phyloP scores from a whole-genome alignment of 1,140 invertebrate species.

The Kradibia gibbosae region DNA sequence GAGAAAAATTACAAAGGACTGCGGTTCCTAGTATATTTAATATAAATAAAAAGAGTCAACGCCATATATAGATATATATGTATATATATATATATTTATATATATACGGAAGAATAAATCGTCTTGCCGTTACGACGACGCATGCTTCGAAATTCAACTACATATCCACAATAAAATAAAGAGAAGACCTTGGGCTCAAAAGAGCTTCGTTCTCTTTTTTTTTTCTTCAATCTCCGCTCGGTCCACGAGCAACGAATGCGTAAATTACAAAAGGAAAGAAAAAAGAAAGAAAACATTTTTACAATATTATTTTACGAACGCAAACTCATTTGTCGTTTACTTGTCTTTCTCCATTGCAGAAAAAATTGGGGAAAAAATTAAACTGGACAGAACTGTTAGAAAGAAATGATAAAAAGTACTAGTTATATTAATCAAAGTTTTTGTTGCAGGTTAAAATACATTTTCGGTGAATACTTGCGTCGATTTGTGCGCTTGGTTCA shows the following conservation, averaged over 20 bases:
- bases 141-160: constrained; percentile 32
- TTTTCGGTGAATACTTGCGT: constrained; percentile 51
- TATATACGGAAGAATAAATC: constrained; percentile 48
- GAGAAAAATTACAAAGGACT: constrained; percentile 49
- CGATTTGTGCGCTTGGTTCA: constrained; percentile 48
- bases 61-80: constrained; percentile 11
- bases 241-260: constrained; percentile 51
- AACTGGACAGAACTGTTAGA: no score
- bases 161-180: constrained; percentile 36
- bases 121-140: constrained; percentile 32
- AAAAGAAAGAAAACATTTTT: constrained; percentile 25
- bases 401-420: background rate
- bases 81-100: constrained; percentile 24
- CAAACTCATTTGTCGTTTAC: constrained; percentile 10
- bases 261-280: constrained; percentile 24
- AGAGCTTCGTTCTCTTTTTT: constrained; percentile 17
- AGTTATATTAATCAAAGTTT: constrained; percentile 38
- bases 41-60: constrained; percentile 48
- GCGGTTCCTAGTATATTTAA: constrained; percentile 37
- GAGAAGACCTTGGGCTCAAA: constrained; percentile 17
- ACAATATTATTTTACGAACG: constrained; percentile 29
- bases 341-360: constrained; percentile 14
- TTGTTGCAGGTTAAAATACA: constrained; percentile 50
- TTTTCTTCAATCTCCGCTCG: constrained; percentile 45
- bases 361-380: no score